Percentiles rank a stretch among this genome's conserved stretches.
phyloP scores from a whole-genome alignment of 2,797 vertebrate species.

The Hippocampus kuda region DNA sequence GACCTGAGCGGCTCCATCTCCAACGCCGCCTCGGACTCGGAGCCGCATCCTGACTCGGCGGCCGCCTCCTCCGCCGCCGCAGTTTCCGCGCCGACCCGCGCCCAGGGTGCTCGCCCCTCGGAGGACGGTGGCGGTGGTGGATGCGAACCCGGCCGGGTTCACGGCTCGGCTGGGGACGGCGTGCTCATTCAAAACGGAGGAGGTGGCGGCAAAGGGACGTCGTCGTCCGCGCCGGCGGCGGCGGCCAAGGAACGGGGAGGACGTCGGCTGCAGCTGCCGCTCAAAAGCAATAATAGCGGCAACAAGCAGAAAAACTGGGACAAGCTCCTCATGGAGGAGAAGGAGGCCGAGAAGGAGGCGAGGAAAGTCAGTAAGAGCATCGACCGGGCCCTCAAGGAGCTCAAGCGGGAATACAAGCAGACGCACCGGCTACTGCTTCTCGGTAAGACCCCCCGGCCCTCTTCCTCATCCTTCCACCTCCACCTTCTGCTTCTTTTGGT shows the following conservation, averaged over 20 bases:
- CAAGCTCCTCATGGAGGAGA: constrained; percentile 82
- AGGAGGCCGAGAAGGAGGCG: constrained; percentile 88
- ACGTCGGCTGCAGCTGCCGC: constrained; percentile 67
- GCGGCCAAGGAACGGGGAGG: constrained; percentile 64
- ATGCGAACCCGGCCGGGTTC: constrained; percentile 10
- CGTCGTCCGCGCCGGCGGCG: constrained; percentile 53
- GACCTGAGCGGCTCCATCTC: constrained; percentile 75
- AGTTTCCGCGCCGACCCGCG: constrained; percentile 55
- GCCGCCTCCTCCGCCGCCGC: constrained; percentile 43
- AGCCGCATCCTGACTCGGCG: constrained; percentile 66
- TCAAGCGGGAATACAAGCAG: constrained; percentile 87
- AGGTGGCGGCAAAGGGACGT: constrained; percentile 38
- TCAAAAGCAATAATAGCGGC: constrained; percentile 54
- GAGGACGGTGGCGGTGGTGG: constrained; percentile 62
- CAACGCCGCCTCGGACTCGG: constrained; percentile 75
- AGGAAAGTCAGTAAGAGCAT: constrained; percentile 87
- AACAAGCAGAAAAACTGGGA: constrained; percentile 80
- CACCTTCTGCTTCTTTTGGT: neutral
- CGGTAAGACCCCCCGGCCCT: constrained; percentile 65
- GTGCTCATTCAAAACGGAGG: constrained; percentile 73
- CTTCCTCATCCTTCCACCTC: neutral
- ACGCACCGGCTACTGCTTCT: constrained; percentile 90
- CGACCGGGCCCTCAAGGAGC: constrained; percentile 83
- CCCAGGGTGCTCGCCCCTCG: constrained; percentile 57
- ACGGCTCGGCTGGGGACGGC: constrained; percentile 44